Base-by-base conservation (phyloP, 2,797 vertebrate genomes). In the Crax fasciolata region DNA sequence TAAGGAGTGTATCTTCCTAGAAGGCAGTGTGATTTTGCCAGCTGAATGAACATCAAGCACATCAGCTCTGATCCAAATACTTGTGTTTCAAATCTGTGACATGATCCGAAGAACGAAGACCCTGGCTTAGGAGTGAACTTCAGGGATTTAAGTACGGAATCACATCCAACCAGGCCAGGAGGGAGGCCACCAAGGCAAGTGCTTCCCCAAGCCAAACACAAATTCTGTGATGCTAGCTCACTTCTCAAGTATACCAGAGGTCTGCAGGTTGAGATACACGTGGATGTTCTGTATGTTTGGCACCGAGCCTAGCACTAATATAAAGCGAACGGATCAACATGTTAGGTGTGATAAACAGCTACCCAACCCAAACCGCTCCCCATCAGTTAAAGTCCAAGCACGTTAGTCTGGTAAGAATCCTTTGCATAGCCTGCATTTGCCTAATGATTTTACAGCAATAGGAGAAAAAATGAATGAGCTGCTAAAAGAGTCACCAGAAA, bases 21-120 rank as follows among this genome's bases (percentile, higher is more conserved):
- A 43, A 35, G 0, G 30, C 44, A 90, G 18, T 10, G 13, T 6
- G 13, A 21, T 76, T 70, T 51, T 41, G 32, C 35, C 74, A 76
- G 38, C 51, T 70, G 73, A 79, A 91, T 35, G 81, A 94, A 41
- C 66, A 85, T 6, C 1, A 88, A 35, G 79, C 93, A 39, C 61
- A 85, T 6, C 1, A 6, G 24, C 43, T 66, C 32, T 73, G 57
- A 93, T 71, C 21, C 52, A 32, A 92, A 52, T 13, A 35, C 9
- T 18, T 38, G 39, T 59, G 30, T 70, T 93, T 44, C 72, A 23
- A 78, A 44, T 59, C 35, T 52, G 73, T 75, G 72, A 83, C 66
- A 49, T 0, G 9, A 55, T 19, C 61, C 0, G 3, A 72, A 91
- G 51, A 94, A 61, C 46, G 28, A 70, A 3, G 0, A 52, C 52